These are phyloP conservation scores for Papilio dardanus DNA, from an alignment of 1,140 invertebrate genomes.

Conservation along the genomic window DNA sequence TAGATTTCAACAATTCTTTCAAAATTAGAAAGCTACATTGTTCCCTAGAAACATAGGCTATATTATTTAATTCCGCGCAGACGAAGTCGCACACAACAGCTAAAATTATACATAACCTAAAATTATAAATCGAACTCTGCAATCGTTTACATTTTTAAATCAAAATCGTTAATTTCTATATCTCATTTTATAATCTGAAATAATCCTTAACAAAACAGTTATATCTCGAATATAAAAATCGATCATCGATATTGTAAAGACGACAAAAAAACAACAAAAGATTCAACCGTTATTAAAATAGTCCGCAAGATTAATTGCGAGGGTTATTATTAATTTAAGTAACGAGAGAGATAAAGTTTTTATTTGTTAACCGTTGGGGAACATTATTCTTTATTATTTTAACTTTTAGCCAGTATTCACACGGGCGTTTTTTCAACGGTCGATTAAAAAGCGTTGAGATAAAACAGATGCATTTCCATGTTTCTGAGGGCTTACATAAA, in stretches of 20 bases:
- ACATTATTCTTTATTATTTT: slow-evolving; percentile 24
- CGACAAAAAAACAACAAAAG: not conserved
- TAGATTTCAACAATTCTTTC: no score
- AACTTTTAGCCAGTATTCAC: not conserved
- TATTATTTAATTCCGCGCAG: no score
- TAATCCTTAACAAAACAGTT: slow-evolving; percentile 1
- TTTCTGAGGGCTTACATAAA: no score
- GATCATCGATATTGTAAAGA: not conserved
- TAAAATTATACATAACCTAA: no score
- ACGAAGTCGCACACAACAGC: no score
- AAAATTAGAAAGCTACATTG: no score
- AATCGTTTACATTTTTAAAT: no score
- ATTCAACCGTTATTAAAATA: slow-evolving; percentile 8
- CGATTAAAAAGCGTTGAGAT: no score
- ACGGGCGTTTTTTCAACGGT: no score
- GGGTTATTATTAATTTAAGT: slow-evolving; percentile 20
- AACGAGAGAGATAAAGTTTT: not conserved
- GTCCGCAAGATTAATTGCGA: slow-evolving; percentile 14
- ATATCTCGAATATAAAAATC: not conserved
- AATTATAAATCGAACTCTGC: no score
- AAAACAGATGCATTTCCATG: no score
- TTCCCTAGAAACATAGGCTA: no score
- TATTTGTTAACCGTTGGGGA: not conserved
- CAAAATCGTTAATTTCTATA: not conserved
- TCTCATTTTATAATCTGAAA: not conserved